Evolutionary conservation across 2,888 invertebrate genomes (phyloP).

Genomic region (Drosophila percnosoma): DNA sequence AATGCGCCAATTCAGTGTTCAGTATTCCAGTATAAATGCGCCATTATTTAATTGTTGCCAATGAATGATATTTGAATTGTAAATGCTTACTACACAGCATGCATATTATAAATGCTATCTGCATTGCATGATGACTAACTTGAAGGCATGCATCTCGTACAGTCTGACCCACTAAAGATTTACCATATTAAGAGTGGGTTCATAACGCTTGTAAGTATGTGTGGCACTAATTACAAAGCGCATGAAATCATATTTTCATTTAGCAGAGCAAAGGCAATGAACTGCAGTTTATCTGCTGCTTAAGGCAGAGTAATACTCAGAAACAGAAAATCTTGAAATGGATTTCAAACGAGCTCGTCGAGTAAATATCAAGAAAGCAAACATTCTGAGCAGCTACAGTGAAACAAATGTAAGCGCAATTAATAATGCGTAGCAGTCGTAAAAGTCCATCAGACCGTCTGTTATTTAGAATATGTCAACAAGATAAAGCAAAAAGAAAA

Average conservation of each 20-base stretch:
- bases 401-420: constrained; percentile 56
- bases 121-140: constrained; percentile 5
- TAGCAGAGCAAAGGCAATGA: constrained; percentile 59
- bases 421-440: constrained; percentile 52
- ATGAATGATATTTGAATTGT: constrained; percentile 8
- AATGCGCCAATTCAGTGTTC: neutral
- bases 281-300: constrained; percentile 57
- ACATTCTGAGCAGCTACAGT: constrained; percentile 39
- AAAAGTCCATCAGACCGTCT: constrained; percentile 11
- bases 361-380: constrained; percentile 50
- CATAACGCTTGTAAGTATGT: neutral
- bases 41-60: constrained; percentile 16
- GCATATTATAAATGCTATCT: neutral
- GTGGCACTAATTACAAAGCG: constrained; percentile 10
- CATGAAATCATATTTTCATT: constrained; percentile 19
- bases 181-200: neutral
- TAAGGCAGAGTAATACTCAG: constrained; percentile 8
- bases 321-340: constrained; percentile 30
- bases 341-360: constrained; percentile 21
- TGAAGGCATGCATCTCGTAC: neutral
- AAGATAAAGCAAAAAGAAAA: constrained; percentile 17
- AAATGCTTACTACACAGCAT: neutral
- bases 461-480: constrained; percentile 57
- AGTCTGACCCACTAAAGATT: constrained; percentile 15
- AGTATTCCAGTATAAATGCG: neutral